Percentiles rank a stretch among this genome's conserved stretches.
These are phyloP conservation scores for Anser brachyrhynchus DNA, from an alignment of 2,113 vertebrate genomes.

Conservation along the genomic window DNA sequence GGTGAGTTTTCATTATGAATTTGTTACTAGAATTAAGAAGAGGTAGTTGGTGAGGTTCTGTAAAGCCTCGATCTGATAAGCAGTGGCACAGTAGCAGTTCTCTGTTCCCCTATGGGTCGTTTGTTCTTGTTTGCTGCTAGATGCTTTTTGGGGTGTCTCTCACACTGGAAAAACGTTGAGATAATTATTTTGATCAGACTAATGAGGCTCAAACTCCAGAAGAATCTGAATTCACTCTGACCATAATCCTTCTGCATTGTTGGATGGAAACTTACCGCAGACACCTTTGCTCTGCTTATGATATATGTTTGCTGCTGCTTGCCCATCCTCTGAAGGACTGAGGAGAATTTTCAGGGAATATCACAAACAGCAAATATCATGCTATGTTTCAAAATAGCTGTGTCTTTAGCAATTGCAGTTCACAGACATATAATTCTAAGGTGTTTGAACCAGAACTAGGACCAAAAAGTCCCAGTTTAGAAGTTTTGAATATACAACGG, in stretches of 20 bases:
- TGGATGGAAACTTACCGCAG: not conserved
- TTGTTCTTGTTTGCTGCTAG: not conserved
- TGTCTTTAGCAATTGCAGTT: not conserved
- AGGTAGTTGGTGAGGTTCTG: not conserved
- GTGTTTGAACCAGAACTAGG: not conserved
- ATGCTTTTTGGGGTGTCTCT: not conserved
- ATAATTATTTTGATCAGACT: not conserved
- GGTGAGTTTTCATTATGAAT: not conserved
- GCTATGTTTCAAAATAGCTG: not conserved
- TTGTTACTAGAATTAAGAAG: not conserved
- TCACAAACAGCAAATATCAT: not conserved
- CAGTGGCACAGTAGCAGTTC: not conserved
- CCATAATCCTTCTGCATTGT: not conserved
- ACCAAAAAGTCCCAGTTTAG: not conserved
- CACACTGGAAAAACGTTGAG: not conserved
- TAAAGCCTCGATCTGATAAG: not conserved
- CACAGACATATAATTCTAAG: not conserved
- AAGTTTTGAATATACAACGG: not conserved
- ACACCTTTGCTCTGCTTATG: not conserved
- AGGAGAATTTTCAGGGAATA: not conserved
- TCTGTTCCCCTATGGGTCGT: not conserved
- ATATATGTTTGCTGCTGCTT: rapidly evolving
- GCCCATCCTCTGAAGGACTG: rapidly evolving
- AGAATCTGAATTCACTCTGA: not conserved
- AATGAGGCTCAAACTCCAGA: not conserved